Percentiles rank a stretch among this genome's conserved stretches.
These are phyloP conservation scores for Polypedilum pembai DNA, from an alignment of 1,140 invertebrate genomes.

Conservation along the genomic window DNA sequence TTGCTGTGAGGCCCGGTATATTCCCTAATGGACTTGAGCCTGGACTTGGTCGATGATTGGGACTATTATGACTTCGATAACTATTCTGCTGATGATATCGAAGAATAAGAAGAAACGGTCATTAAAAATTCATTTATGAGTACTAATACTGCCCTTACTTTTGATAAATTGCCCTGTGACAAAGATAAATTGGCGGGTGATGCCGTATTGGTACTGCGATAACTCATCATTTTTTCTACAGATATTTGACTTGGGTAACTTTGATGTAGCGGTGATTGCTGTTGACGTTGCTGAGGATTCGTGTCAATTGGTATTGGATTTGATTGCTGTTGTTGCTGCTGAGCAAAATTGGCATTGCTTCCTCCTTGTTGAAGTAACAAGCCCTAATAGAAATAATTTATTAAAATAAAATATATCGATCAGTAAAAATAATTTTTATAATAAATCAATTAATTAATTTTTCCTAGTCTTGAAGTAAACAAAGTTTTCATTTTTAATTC, in stretches of 20 bases:
- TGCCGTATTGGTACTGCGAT: conserved; percentile 12
- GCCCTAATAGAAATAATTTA: background rate
- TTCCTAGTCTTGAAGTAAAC: too few relatives aligned
- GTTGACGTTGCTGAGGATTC: conserved; percentile 31
- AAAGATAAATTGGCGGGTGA: conserved; percentile 26
- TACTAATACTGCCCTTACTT: background rate
- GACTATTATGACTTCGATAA: conserved; percentile 43
- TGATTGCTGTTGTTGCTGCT: conserved; percentile 21
- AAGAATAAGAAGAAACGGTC: too few relatives aligned
- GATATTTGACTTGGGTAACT: background rate
- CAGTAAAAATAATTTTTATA: background rate
- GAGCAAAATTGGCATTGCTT: conserved; percentile 34
- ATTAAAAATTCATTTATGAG: background rate
- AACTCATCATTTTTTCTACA: conserved; percentile 20
- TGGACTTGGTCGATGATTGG: conserved; percentile 46
- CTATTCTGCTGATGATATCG: conserved; percentile 32
- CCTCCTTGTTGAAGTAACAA: conserved; percentile 32
- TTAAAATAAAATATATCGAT: background rate
- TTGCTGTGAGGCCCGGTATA: conserved; percentile 45
- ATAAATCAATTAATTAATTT: too few relatives aligned
- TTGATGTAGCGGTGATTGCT: conserved; percentile 33
- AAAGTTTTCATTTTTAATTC: too few relatives aligned
- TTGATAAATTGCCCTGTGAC: conserved; percentile 35
- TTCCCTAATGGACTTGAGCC: conserved; percentile 49
- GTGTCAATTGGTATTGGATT: conserved; percentile 31